A percentile compares a stretch with the other conserved stretches of the same genome.
Evolutionary conservation across 2,113 vertebrate genomes (phyloP).

Genomic region (Clarias magur): DNA sequence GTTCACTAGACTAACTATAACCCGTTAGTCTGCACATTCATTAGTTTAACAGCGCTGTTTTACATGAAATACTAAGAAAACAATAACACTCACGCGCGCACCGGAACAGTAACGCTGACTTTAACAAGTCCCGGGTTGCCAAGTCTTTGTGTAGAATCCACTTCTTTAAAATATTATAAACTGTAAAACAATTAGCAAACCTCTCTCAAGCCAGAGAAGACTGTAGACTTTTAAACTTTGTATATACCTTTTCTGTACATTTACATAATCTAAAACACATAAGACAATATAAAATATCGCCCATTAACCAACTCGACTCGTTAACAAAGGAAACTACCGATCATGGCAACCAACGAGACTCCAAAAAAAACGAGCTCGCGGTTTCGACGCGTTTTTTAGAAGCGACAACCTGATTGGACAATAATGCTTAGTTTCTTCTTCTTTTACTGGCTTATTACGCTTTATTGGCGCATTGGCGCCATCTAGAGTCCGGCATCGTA

Average conservation of each 20-base stretch:
- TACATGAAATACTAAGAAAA: neutral
- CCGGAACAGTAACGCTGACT: constrained; percentile 35
- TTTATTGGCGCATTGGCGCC: too few species aligned
- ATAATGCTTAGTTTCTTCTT: neutral
- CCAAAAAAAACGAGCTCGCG: neutral
- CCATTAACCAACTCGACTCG: too few species aligned
- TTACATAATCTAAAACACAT: neutral
- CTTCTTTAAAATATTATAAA: neutral
- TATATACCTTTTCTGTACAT: neutral
- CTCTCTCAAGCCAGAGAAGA: too few species aligned
- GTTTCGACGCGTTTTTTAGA: neutral
- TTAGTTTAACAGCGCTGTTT: neutral
- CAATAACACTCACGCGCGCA: constrained; percentile 43
- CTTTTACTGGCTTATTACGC: neutral
- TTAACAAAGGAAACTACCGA: too few species aligned
- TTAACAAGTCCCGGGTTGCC: neutral
- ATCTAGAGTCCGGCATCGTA: too few species aligned
- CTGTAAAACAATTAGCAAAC: too few species aligned
- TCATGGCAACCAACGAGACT: constrained; percentile 6
- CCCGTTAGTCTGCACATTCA: neutral
- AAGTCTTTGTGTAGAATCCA: neutral
- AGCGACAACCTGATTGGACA: neutral
- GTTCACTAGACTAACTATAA: too few species aligned
- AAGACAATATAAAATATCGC: too few species aligned
- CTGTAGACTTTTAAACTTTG: too few species aligned